Base-by-base conservation (phyloP, 1,140 invertebrate species). In the Magallana gigas region DNA sequence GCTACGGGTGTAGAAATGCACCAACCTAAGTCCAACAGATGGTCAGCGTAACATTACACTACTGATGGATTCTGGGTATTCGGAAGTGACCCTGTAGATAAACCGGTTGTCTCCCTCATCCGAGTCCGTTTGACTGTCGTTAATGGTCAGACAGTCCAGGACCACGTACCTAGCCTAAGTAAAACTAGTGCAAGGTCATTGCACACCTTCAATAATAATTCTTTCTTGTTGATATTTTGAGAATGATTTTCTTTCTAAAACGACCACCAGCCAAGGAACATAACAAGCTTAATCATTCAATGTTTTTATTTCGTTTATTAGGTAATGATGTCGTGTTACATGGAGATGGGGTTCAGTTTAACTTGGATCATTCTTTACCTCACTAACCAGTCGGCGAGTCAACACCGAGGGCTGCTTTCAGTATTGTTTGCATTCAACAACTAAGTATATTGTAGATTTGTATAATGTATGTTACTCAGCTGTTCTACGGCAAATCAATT, bases 21-120 rank as follows among this genome's bases (percentile, higher is more conserved):
- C 18, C 90, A 91, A 68, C 88, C 89, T 18, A 85, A 85, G 12
- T 36, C 57, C 12, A 60, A 88, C 12, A 56, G 14, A n/a, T 92
- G 90, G 91, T 64, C 87, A 7, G 48, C 60, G 1, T 82, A 91
- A 62, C 85, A 23, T 7, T 90, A 92, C 56, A 90, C 90, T 6
- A 11, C 83, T 36, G 92, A 93, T 84, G 92, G 91, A 9, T 91
- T 91, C 86, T 92, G 92, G 92, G 23, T 82, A 36, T 88, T 92
- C 56, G 88, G 87, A 0, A 59, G 7, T 4, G 85, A 85, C 29
- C 59, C 85, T 16, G 87, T 90, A 18, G 88, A 91, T 29, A 90
- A 90, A 85, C 91, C 91, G 1, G 85, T 92, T 16, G 16, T 57
- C 57, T 84, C 71, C n/a, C 90, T 89, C n/a, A 80, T 92, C 23